These are phyloP conservation scores for Cephus pulcher DNA, from an alignment of 2,888 invertebrate species.

Conservation along the genomic window DNA sequence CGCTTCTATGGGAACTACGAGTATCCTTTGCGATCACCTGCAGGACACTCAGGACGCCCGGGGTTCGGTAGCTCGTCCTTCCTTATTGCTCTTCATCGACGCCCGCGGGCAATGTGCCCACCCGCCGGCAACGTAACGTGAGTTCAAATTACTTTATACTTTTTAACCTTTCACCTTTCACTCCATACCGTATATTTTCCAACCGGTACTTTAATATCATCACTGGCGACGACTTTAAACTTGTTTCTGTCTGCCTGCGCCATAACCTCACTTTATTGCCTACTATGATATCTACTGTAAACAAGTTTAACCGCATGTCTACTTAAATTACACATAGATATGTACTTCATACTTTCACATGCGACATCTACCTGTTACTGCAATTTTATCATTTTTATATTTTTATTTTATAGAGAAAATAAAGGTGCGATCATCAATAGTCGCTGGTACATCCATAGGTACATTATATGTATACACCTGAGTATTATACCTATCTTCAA, in stretches of 20 bases:
- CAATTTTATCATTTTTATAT: background rate
- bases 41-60: constrained; percentile 41
- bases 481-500: background rate
- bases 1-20: background rate
- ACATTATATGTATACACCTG: background rate
- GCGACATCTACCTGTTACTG: background rate
- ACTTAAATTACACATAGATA: background rate
- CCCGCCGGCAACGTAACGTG: constrained; percentile 65
- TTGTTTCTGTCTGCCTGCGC: background rate
- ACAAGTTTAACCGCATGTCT: background rate
- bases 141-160: constrained; percentile 38
- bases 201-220: background rate
- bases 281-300: background rate
- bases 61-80: constrained; percentile 63
- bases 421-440: background rate
- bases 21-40: background rate
- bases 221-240: background rate
- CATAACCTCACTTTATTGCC: background rate
- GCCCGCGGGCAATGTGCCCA: constrained; percentile 67
- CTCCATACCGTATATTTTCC: background rate
- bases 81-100: constrained; percentile 57
- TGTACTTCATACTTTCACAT: background rate
- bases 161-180: constrained; percentile 11
- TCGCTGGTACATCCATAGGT: background rate
- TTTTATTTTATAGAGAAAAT: background rate